These are phyloP conservation scores for Xiphophorus hellerii DNA, from an alignment of 2,113 vertebrate species.

Conservation along the genomic window DNA sequence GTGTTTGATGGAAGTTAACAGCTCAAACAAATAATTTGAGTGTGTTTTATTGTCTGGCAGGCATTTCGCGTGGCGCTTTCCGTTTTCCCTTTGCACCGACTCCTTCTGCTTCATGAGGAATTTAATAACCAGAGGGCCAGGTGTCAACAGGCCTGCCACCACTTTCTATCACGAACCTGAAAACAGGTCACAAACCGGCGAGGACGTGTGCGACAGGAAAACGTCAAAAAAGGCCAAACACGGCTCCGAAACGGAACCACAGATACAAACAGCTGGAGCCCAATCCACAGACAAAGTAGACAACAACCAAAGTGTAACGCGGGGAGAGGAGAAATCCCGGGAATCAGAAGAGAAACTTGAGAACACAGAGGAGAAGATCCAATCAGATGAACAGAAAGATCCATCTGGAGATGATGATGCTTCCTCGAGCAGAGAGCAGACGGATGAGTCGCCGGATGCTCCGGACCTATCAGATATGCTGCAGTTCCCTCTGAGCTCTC, in stretches of 20 bases:
- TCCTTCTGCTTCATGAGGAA: constrained; percentile 84
- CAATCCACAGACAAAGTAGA: neutral
- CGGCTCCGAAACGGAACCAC: rapidly evolving
- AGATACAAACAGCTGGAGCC: neutral
- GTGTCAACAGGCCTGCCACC: constrained; percentile 66
- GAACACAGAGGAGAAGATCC: neutral
- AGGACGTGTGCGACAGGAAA: constrained; percentile 10
- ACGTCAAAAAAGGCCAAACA: constrained; percentile 1
- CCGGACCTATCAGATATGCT: constrained; percentile 73
- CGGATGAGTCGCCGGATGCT: constrained; percentile 1
- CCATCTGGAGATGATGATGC: neutral
- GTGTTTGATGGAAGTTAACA: neutral
- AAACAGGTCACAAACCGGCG: constrained; percentile 7
- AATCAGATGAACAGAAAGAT: neutral
- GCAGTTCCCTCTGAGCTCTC: constrained; percentile 84
- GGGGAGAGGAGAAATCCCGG: neutral
- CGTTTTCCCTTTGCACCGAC: constrained; percentile 85
- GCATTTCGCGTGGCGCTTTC: constrained; percentile 92
- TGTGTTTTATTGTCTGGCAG: constrained; percentile 69
- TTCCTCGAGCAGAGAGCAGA: neutral
- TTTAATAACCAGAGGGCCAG: constrained; percentile 68
- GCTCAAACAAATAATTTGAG: neutral
- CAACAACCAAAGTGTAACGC: neutral
- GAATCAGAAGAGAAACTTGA: neutral
- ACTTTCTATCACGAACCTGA: constrained; percentile 81